Base-by-base conservation (phyloP, 1,140 invertebrate genomes). In the Micrasema longulum region DNA sequence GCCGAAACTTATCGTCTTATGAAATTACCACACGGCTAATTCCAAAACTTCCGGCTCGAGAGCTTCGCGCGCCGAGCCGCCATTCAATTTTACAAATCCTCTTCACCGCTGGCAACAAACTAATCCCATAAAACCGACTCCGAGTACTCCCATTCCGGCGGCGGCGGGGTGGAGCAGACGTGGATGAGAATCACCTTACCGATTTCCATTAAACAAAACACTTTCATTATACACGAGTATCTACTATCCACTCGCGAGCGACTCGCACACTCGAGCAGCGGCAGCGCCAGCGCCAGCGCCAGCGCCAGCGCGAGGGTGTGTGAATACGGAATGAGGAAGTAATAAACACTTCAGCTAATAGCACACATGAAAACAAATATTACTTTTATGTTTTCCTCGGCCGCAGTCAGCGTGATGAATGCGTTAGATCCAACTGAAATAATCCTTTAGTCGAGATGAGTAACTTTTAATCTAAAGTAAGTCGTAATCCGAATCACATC, bases 51-150 rank as follows among this genome's bases (percentile, higher is more conserved):
- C 63, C 12, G 10, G 43, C 43, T 48, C 45, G 43, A 63, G 23
- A 45, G 36, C 60, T 47, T 16, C 26, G 52, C 18, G 53, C 35
- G 18, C 48, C 10, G 43, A 66, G 60, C 60, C 38, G 36, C 48
- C 52, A 70, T 74, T 74, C 72, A 74, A 69, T 74, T 70, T 74
- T 74, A 74, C 72, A 74, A 70, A 70, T 74, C 67, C 72, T 74
- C 72, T 62, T 45, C 41, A 65, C 72, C 66, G 62, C 60, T 31
- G 52, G 65, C 65, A 63, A 64, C 57, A 41, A 65, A 74, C 72
- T 74, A 74, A 74, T 74, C 43, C 60, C 38, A 23, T 26, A 47
- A 69, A 69, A 69, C 53, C 52, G 41, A 14, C 43, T 60, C 31
- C 36, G 55, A 60, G 23, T 14, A 60, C n/a, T 57, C 22, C n/a